Percentiles rank a stretch among this genome's conserved stretches.
Conservation (phyloP, 2,888 invertebrate genomes). For the Stenodera caucasica region DNA sequence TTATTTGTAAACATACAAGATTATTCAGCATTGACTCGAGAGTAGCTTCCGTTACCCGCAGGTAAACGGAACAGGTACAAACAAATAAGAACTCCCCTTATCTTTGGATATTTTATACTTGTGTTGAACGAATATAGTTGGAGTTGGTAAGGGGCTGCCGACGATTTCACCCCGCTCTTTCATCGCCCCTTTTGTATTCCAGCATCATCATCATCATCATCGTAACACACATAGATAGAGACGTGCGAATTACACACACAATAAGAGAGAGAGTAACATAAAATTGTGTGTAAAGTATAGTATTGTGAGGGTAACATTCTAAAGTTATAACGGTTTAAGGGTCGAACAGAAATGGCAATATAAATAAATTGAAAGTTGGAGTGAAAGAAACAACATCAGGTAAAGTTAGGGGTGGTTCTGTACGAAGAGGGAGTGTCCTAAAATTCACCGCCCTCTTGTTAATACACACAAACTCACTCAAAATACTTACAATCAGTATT, state of each 20-base stretch:
- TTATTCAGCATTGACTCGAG: slow-evolving; percentile 37
- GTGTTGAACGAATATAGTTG: not conserved
- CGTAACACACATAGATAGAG: slow-evolving; percentile 30
- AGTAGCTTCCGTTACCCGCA: slow-evolving; percentile 26
- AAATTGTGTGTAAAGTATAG: slow-evolving; percentile 34
- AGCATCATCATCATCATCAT: no score
- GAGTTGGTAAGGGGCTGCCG: slow-evolving; percentile 29
- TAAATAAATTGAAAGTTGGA: slow-evolving; percentile 23
- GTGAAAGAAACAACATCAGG: slow-evolving; percentile 39
- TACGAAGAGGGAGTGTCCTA: slow-evolving; percentile 53
- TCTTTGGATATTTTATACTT: not conserved
- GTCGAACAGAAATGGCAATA: slow-evolving; percentile 39
- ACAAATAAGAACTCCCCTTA: slow-evolving; percentile 35
- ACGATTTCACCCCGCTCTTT: not conserved
- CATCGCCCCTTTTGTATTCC: not conserved
- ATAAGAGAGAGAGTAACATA: slow-evolving; percentile 36
- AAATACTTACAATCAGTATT: slow-evolving; percentile 43
- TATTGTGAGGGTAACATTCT: slow-evolving; percentile 29
- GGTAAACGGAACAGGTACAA: slow-evolving; percentile 39
- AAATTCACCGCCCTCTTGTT: slow-evolving; percentile 50
- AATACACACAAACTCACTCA: slow-evolving; percentile 40
- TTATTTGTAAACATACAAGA: slow-evolving; percentile 40
- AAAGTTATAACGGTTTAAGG: slow-evolving; percentile 41
- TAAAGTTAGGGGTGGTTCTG: slow-evolving; percentile 51
- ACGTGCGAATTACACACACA: slow-evolving; percentile 32